A percentile compares a stretch with the other conserved stretches of the same genome.
Conservation (phyloP, 2,888 invertebrate species). For the Troglohyphantes excavatus region DNA sequence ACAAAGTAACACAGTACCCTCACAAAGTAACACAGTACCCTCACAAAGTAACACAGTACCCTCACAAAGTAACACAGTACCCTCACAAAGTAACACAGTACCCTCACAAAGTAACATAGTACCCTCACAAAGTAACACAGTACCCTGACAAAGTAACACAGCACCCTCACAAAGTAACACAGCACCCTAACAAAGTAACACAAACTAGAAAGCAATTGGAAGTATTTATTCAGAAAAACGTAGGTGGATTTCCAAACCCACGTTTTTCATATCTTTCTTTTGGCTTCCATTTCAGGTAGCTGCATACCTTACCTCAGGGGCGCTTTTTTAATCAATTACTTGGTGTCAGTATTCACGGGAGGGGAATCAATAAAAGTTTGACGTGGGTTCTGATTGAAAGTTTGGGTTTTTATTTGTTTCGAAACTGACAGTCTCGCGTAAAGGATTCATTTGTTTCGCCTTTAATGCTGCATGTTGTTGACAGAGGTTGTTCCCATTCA, state of each 20-base stretch:
- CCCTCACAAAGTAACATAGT: too few relatives aligned
- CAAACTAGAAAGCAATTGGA: neutral
- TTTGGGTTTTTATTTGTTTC: neutral
- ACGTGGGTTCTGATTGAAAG: constrained; percentile 53
- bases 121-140: too few relatives aligned
- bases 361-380: neutral
- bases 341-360: neutral
- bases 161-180: too few relatives aligned
- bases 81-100: too few relatives aligned
- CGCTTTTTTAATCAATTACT: constrained; percentile 48
- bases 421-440: neutral
- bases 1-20: too few relatives aligned
- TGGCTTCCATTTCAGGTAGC: constrained; percentile 18
- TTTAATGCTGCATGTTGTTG: neutral
- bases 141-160: too few relatives aligned
- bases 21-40: too few relatives aligned
- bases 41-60: too few relatives aligned
- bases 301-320: constrained; percentile 4
- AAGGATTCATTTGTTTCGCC: neutral
- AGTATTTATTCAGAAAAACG: neutral
- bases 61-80: too few relatives aligned
- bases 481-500: neutral
- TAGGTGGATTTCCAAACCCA: constrained; percentile 20
- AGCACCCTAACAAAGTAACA: neutral
- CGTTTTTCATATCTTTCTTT: neutral